A percentile compares a stretch with the other conserved stretches of the same genome.
phyloP scores from a whole-genome alignment of 92 coral and sea anemone species.

The Ricordea florida region DNA sequence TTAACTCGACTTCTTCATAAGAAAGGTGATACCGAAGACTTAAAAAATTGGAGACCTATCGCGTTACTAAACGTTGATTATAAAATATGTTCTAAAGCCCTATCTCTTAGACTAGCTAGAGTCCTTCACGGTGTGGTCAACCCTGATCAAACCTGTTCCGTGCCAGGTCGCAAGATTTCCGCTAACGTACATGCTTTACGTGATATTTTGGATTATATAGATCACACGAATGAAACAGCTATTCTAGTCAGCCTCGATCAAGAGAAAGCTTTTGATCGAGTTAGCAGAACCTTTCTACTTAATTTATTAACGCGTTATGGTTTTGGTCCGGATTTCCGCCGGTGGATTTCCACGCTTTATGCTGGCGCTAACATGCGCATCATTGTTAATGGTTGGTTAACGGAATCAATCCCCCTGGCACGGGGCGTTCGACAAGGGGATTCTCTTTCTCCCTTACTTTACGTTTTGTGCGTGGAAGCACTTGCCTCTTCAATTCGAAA shows the following conservation, averaged over 20 bases:
- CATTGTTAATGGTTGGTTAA: background rate
- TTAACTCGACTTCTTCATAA: background rate
- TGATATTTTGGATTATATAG: background rate
- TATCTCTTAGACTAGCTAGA: background rate
- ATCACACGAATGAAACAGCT: background rate
- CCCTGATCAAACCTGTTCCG: background rate
- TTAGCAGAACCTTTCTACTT: background rate
- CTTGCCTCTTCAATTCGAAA: too few relatives aligned
- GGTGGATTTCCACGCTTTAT: background rate
- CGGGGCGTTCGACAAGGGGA: too few relatives aligned
- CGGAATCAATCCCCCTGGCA: background rate
- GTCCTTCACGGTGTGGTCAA: background rate
- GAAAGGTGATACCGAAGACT: background rate
- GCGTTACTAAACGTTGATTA: background rate
- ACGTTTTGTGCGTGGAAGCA: too few relatives aligned
- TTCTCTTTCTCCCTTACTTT: too few relatives aligned
- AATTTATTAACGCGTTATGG: background rate
- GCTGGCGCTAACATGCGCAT: background rate
- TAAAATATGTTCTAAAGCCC: background rate
- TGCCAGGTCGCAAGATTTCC: background rate
- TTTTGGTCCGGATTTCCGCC: background rate
- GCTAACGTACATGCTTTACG: background rate
- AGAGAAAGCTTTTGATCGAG: background rate
- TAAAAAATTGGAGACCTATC: background rate
- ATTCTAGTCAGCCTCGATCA: background rate